Percentiles rank a stretch among this genome's conserved stretches.
Conservation (phyloP, 2,888 invertebrate species). For the Bombyx huttoni region DNA sequence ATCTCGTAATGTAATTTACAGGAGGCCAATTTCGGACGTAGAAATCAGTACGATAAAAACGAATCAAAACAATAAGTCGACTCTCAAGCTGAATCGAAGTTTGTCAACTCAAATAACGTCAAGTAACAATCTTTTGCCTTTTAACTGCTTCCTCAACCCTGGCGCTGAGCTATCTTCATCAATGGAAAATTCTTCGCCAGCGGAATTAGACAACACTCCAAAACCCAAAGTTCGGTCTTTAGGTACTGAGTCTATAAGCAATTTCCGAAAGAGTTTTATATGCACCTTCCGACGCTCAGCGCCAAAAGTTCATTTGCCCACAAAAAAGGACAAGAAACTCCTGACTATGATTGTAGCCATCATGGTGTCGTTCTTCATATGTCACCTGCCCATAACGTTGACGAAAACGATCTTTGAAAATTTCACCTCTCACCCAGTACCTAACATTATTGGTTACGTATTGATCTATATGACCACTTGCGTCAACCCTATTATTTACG, state of each 20-base stretch:
- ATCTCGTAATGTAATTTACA: conserved; percentile 47
- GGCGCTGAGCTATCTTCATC: conserved; percentile 33
- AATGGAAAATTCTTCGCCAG: conserved; percentile 22
- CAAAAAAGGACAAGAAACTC: conserved; percentile 80
- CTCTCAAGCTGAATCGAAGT: neutral
- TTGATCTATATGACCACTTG: conserved; percentile 89
- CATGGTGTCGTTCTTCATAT: conserved; percentile 89
- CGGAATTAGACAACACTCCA: conserved; percentile 36
- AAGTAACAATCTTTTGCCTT: conserved; percentile 6
- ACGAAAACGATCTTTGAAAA: conserved; percentile 82
- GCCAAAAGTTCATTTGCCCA: conserved; percentile 76
- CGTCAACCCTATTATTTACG: conserved; percentile 93
- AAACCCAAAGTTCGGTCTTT: conserved; percentile 22
- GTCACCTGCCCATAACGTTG: conserved; percentile 91
- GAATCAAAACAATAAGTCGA: neutral
- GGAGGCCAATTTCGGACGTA: conserved; percentile 23
- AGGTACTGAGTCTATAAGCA: conserved; percentile 23
- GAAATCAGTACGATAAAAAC: conserved; percentile 33
- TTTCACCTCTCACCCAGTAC: conserved; percentile 72
- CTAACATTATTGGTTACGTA: conserved; percentile 87
- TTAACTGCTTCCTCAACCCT: conserved; percentile 21
- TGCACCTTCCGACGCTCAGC: conserved; percentile 41
- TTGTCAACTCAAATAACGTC: neutral
- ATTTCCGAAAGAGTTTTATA: conserved; percentile 32
- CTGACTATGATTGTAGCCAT: conserved; percentile 92